A percentile compares a stretch with the other conserved stretches of the same genome.
phyloP scores from a whole-genome alignment of 2,888 invertebrate species.

The Cremastobaeus sp. region DNA sequence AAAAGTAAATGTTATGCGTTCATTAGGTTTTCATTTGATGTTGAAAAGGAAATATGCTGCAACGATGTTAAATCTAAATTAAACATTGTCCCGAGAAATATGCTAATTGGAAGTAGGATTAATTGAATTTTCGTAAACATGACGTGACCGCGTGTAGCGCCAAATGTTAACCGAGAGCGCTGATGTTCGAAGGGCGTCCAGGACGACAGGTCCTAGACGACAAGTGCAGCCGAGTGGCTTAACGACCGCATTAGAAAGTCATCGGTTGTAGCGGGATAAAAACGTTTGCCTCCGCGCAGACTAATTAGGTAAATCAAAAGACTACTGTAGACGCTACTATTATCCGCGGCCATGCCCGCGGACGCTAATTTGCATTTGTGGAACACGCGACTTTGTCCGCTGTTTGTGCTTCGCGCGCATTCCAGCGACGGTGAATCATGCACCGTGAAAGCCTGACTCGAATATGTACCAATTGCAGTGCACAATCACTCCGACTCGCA shows the following conservation, averaged over 20 bases:
- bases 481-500: slow-evolving; percentile 22
- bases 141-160: slow-evolving; percentile 20
- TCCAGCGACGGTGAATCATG: slow-evolving; percentile 35
- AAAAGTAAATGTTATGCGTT: too few relatives aligned
- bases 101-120: too few relatives aligned
- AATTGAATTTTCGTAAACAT: slow-evolving; percentile 19
- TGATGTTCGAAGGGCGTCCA: slow-evolving; percentile 14
- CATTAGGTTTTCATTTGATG: too few relatives aligned
- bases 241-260: slow-evolving; percentile 44
- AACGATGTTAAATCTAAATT: too few relatives aligned
- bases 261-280: slow-evolving; percentile 18
- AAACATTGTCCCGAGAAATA: too few relatives aligned
- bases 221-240: slow-evolving; percentile 26
- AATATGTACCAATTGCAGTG: slow-evolving; percentile 29
- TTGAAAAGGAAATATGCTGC: too few relatives aligned
- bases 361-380: slow-evolving; percentile 44
- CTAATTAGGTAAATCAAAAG: slow-evolving; percentile 49
- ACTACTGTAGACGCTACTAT: slow-evolving; percentile 42
- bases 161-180: slow-evolving; percentile 24
- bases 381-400: slow-evolving; percentile 29
- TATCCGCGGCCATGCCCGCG: slow-evolving; percentile 25
- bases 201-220: slow-evolving; percentile 9
- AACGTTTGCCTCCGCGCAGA: slow-evolving; percentile 22
- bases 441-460: slow-evolving; percentile 28
- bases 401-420: slow-evolving; percentile 5